Percentiles rank a stretch among this genome's conserved stretches.
Conservation (phyloP, 1,140 invertebrate genomes). For the Chymomyza costata region DNA sequence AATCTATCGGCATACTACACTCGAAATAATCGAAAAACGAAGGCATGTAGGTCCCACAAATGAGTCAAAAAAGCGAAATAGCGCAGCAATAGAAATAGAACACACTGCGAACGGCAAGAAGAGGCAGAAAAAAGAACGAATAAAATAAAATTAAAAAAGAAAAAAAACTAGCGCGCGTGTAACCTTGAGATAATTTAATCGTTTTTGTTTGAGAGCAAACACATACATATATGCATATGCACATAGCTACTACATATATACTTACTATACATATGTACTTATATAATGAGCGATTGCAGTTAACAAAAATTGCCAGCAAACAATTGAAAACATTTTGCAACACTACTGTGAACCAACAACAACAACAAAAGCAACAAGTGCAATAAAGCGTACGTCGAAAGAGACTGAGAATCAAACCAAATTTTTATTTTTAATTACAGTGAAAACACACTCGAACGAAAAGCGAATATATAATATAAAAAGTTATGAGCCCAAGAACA, state of each 20-base stretch:
- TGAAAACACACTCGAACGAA: constrained; percentile 29
- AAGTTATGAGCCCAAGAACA: too few relatives aligned
- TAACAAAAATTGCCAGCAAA: constrained; percentile 36
- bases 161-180: constrained; percentile 52
- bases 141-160: constrained; percentile 31
- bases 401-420: too few relatives aligned
- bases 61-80: too few relatives aligned
- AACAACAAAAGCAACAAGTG: too few relatives aligned
- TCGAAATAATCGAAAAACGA: too few relatives aligned
- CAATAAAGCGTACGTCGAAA: too few relatives aligned
- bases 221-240: constrained; percentile 20
- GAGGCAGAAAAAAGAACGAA: constrained; percentile 20
- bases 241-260: constrained; percentile 7
- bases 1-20: too few relatives aligned
- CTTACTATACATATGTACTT: constrained; percentile 11
- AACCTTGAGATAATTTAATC: constrained; percentile 71
- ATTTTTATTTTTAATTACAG: constrained; percentile 37
- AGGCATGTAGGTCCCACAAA: too few relatives aligned
- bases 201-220: constrained; percentile 54
- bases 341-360: too few relatives aligned
- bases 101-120: too few relatives aligned
- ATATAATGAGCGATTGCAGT: constrained; percentile 45
- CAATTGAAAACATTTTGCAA: constrained; percentile 59
- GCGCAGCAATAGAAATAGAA: too few relatives aligned
- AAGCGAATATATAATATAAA: too few relatives aligned